These are phyloP conservation scores for Falco berigora DNA, from an alignment of 2,797 vertebrate genomes.

Conservation along the genomic window DNA sequence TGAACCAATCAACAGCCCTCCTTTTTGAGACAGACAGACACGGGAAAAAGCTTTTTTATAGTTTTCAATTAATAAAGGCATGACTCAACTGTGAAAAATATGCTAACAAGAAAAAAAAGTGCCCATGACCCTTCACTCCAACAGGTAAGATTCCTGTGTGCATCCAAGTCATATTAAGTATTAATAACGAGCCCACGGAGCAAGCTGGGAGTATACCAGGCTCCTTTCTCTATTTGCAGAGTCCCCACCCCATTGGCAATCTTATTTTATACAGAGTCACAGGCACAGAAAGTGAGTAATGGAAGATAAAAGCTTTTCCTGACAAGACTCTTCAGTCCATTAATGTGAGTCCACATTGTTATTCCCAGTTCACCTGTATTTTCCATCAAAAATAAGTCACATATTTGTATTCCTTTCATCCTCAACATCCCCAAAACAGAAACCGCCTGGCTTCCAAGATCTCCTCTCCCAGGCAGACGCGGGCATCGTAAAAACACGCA, in stretches of 20 bases:
- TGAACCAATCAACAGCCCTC: not conserved
- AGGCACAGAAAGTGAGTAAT: not conserved
- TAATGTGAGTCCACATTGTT: not conserved
- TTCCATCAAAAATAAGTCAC: not conserved
- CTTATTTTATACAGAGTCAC: not conserved
- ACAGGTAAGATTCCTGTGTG: not conserved
- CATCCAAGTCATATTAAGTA: not conserved
- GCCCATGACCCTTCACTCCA: not conserved
- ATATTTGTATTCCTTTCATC: not conserved
- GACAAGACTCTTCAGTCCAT: not conserved
- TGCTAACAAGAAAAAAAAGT: not conserved
- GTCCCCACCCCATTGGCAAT: not conserved
- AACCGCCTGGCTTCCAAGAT: not conserved
- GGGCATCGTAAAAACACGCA: not conserved
- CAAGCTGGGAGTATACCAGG: not conserved
- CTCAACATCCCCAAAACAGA: not conserved
- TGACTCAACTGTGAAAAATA: not conserved
- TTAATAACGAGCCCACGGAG: not conserved
- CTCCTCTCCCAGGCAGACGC: not conserved
- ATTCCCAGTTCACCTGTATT: not conserved
- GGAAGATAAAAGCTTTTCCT: slow-evolving; percentile 7
- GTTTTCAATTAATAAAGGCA: slow-evolving; percentile 10
- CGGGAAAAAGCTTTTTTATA: not conserved
- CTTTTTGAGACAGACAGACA: not conserved
- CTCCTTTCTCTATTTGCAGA: not conserved